Percentiles rank a stretch among this genome's conserved stretches.
Conservation (phyloP, 2,113 vertebrate genomes). For the Amblyopsis rosae region DNA sequence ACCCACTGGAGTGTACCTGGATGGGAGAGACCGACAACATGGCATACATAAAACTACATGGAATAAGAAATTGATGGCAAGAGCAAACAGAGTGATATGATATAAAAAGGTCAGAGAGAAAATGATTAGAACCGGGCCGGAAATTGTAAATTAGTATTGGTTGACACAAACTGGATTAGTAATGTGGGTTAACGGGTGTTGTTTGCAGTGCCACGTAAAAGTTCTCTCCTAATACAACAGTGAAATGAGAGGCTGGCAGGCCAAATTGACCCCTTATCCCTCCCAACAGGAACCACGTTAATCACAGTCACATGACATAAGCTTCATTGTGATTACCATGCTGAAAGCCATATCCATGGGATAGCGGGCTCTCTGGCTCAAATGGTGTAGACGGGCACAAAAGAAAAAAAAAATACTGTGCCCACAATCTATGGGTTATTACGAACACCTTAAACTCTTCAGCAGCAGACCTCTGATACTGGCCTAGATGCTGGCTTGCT, state of each 20-base stretch:
- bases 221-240: conserved; percentile 15
- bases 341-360: conserved; percentile 23
- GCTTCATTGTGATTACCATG: conserved; percentile 22
- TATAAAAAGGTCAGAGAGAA: not conserved
- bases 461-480: conserved; percentile 34
- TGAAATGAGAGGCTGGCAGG: conserved; percentile 19
- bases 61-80: no score
- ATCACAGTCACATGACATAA: conserved; percentile 15
- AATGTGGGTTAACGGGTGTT: conserved; percentile 35
- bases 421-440: conserved; percentile 19
- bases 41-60: not conserved
- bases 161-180: conserved; percentile 23
- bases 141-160: conserved; percentile 8
- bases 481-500: conserved; percentile 1
- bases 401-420: conserved; percentile 29
- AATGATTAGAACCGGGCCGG: not conserved
- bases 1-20: conserved; percentile 98
- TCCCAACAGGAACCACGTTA: conserved; percentile 24
- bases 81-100: not conserved
- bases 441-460: conserved; percentile 57
- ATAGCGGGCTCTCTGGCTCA: not conserved
- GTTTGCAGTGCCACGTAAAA: conserved; percentile 2
- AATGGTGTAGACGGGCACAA: conserved; percentile 25
- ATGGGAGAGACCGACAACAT: not conserved
- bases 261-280: conserved; percentile 26